Base-by-base conservation (phyloP, 2,797 vertebrate species). In the Dryobates pubescens region DNA sequence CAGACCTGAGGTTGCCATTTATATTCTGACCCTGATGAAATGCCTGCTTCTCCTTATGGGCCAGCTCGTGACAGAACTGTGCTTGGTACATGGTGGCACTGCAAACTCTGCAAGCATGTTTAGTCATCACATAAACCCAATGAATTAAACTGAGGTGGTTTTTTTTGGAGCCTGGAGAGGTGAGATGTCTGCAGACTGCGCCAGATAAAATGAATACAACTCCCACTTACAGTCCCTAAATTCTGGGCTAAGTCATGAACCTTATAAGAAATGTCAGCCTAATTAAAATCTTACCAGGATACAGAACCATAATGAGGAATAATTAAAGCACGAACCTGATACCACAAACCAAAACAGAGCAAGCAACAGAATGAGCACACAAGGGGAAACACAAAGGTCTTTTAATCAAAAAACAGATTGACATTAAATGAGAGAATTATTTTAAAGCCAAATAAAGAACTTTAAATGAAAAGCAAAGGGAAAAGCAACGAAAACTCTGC, bases 61-160 rank as follows among this genome's bases (percentile, higher is more conserved):
- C 14, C 49, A 34, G 11, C 54, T 63, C 38, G 56, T 13, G 13
- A 9, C 36, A 36, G 6, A 0, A 0, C 57, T 51, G 61, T n/a
- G 26, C 26, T 49, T 0, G 0, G 8, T 15, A 13, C 8, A 0
- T 0, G 5, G 47, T 4, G 4, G 29, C 29, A 23, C 16, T 2
- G 0, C 36, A 47, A 17, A 17, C 11, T 43, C 30, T 22, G 27
- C 63, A 41, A 64, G 36, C 24, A 24, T 1, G 0, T 19, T 59
- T 32, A 32, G 43, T 8, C 18, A 61, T 15, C 0, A 0, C 22
- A 14, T 27, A 83, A 68, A 57, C 7, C 13, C 7, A 36, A 2
- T 1, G 0, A 19, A 22, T 1, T 65, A 10, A 78, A 23, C 0
- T 3, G 1, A 62, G 14, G n/a, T n/a, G n/a, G n/a, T n/a, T 2